Conservation (phyloP, 2,888 invertebrate genomes). For the Pyralis farinalis region DNA sequence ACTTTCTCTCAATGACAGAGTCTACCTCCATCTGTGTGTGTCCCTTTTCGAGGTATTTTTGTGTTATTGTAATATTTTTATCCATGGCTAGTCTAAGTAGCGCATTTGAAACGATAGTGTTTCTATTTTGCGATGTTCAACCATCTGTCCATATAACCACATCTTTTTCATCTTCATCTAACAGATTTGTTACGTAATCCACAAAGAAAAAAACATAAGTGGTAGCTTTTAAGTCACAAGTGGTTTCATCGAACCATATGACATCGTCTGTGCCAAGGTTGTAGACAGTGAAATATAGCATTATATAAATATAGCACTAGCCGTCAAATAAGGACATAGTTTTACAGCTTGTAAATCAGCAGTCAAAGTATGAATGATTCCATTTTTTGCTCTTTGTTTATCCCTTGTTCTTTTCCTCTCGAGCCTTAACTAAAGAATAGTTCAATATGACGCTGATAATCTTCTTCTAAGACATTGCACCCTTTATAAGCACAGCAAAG, state of each 20-base stretch:
- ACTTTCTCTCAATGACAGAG: not conserved
- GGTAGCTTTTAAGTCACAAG: slow-evolving; percentile 18
- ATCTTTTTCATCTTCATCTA: slow-evolving; percentile 19
- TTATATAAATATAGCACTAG: slow-evolving; percentile 30
- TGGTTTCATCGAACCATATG: slow-evolving; percentile 26
- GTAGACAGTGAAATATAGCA: slow-evolving; percentile 33
- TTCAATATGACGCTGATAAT: too few relatives aligned
- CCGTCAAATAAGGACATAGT: slow-evolving; percentile 24
- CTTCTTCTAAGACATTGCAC: too few relatives aligned
- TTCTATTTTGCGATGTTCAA: slow-evolving; percentile 30
- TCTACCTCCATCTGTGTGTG: slow-evolving; percentile 32
- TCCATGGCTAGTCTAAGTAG: slow-evolving; percentile 21
- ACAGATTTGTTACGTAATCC: slow-evolving; percentile 24
- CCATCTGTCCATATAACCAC: slow-evolving; percentile 28
- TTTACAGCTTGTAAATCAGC: too few relatives aligned
- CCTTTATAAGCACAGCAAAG: too few relatives aligned
- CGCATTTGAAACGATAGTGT: slow-evolving; percentile 25
- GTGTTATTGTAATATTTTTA: slow-evolving; percentile 21
- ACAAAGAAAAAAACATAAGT: slow-evolving; percentile 20
- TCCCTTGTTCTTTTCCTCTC: too few relatives aligned
- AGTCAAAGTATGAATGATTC: slow-evolving; percentile 20
- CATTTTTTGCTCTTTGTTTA: too few relatives aligned
- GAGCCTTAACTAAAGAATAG: too few relatives aligned
- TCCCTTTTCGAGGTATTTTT: slow-evolving; percentile 28
- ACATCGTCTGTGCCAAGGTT: slow-evolving; percentile 23